Conservation (phyloP, 30 jellyfish, hydroid and myxozoan genomes). For the Chrysaora quinquecirrha region DNA sequence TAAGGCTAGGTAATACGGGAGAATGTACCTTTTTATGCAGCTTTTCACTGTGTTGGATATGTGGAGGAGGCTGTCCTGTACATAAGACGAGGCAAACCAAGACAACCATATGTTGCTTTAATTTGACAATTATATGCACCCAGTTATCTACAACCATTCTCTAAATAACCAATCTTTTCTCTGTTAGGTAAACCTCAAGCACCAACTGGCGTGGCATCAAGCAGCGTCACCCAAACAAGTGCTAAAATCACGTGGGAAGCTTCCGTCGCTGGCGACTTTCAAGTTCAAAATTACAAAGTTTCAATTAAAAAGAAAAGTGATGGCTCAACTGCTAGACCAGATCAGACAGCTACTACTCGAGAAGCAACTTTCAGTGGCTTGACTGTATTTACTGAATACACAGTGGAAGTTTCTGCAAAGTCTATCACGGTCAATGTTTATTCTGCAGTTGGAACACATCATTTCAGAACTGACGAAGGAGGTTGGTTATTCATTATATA, state of each 20-base stretch:
- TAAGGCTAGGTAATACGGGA: too few relatives aligned
- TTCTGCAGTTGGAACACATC: conserved; percentile 42
- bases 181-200: conserved; percentile 40
- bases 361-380: conserved; percentile 34
- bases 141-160: too few relatives aligned
- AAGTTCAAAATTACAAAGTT: conserved; percentile 32
- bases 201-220: conserved; percentile 26
- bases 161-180: too few relatives aligned
- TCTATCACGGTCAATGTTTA: background rate
- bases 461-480: conserved; percentile 60
- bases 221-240: conserved; percentile 14
- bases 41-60: too few relatives aligned
- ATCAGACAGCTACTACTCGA: background rate
- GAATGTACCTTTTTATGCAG: too few relatives aligned
- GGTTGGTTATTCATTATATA: too few relatives aligned
- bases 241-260: conserved; percentile 35
- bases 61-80: too few relatives aligned
- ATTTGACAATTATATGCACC: too few relatives aligned
- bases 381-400: conserved; percentile 40
- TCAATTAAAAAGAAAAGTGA: conserved; percentile 33
- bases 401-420: conserved; percentile 39
- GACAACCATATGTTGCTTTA: too few relatives aligned
- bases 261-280: conserved; percentile 23
- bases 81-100: too few relatives aligned
- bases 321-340: background rate